Percentiles rank a stretch among this genome's conserved stretches.
These are phyloP conservation scores for Anthoscopus minutus DNA, from an alignment of 2,113 vertebrate genomes.

Conservation along the genomic window DNA sequence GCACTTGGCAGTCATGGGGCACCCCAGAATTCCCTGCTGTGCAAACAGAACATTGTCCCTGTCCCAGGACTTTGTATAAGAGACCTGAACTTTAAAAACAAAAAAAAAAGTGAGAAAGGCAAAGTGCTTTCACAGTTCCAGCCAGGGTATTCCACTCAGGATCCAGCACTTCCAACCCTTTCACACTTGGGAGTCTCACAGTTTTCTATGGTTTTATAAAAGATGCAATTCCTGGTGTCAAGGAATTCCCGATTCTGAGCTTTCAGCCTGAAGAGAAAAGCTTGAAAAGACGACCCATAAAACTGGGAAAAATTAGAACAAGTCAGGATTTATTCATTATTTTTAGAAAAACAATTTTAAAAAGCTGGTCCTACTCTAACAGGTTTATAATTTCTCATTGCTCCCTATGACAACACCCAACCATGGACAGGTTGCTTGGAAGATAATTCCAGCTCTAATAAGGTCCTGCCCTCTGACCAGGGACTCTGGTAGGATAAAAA, in stretches of 20 bases:
- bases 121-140: neutral
- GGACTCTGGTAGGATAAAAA: neutral
- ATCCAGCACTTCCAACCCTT: neutral
- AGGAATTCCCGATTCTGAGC: neutral
- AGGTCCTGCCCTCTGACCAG: neutral
- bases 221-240: neutral
- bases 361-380: neutral
- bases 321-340: neutral
- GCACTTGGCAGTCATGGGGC: neutral
- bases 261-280: neutral
- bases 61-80: neutral
- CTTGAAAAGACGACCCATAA: neutral
- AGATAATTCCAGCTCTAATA: neutral
- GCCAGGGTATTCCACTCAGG: neutral
- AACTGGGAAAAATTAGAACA: neutral
- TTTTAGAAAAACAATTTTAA: neutral
- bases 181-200: neutral
- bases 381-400: neutral
- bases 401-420: neutral
- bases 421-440: neutral
- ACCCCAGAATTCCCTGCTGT: neutral
- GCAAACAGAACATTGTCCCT: neutral
- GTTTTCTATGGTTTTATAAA: neutral
- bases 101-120: neutral
- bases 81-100: neutral